Evolutionary conservation across 1,140 invertebrate species (phyloP).

Genomic region (Sycobia sp.): DNA sequence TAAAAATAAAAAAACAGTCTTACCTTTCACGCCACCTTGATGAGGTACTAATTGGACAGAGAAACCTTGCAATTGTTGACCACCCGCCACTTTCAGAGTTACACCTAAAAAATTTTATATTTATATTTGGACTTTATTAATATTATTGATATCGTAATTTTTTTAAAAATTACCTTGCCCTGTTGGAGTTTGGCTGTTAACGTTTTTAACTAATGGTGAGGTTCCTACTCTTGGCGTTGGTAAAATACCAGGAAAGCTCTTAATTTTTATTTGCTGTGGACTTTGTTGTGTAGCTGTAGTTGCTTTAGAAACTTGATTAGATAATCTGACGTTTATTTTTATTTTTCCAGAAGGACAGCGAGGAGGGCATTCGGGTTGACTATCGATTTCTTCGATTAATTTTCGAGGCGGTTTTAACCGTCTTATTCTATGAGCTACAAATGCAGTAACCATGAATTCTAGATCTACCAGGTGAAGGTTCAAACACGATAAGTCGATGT

Average conservation of each 20-base stretch:
- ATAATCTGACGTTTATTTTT: slow-evolving; percentile 63
- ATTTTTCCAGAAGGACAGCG: slow-evolving; percentile 71
- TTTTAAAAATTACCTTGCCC: slow-evolving; percentile 46
- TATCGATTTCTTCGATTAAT: slow-evolving; percentile 79
- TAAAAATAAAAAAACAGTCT: slow-evolving; percentile 4
- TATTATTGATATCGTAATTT: neutral
- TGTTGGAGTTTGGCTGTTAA: slow-evolving; percentile 48
- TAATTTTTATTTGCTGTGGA: slow-evolving; percentile 47
- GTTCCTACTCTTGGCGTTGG: slow-evolving; percentile 56
- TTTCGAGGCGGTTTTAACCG: slow-evolving; percentile 74
- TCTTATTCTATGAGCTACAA: slow-evolving; percentile 79
- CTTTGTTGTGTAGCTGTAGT: slow-evolving; percentile 38
- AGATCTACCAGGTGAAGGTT: slow-evolving; percentile 77
- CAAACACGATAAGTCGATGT: slow-evolving; percentile 71
- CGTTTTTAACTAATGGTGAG: slow-evolving; percentile 54
- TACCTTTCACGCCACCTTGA: slow-evolving; percentile 65
- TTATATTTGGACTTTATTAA: neutral
- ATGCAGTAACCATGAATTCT: slow-evolving; percentile 77
- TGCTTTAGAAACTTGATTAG: slow-evolving; percentile 53
- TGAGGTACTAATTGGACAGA: slow-evolving; percentile 68
- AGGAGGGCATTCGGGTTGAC: slow-evolving; percentile 66
- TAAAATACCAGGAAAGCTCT: slow-evolving; percentile 51
- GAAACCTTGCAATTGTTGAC: slow-evolving; percentile 61
- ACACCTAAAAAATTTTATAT: slow-evolving; percentile 48
- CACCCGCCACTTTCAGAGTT: slow-evolving; percentile 58